phyloP scores from a whole-genome alignment of 1,140 invertebrate species.

The Brachystomella parvula region DNA sequence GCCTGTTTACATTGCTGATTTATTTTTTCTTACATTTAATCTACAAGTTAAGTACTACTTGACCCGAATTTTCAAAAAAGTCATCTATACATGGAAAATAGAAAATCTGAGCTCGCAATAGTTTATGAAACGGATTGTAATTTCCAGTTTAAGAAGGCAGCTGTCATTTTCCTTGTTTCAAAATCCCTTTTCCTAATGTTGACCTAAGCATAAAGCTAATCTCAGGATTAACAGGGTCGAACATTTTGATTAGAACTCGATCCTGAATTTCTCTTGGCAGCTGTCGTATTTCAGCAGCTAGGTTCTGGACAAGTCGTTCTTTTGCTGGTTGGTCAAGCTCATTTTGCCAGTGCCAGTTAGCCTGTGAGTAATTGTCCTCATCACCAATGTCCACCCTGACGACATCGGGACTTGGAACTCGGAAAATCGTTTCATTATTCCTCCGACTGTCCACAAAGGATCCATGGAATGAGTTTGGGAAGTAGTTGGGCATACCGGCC shows the following conservation, averaged over 20 bases:
- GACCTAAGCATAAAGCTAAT: conserved; percentile 5
- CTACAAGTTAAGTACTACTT: no score
- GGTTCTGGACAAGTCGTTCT: conserved; percentile 64
- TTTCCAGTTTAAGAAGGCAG: no score
- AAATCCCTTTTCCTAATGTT: background rate
- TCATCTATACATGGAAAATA: no score
- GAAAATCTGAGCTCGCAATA: no score
- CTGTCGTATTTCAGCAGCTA: conserved; percentile 63
- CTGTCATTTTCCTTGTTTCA: background rate
- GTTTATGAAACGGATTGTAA: no score
- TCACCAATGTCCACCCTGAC: conserved; percentile 59
- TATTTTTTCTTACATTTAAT: no score
- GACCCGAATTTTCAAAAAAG: no score
- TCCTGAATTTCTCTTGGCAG: conserved; percentile 43
- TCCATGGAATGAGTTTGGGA: conserved; percentile 86
- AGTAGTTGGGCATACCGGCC: conserved; percentile 83
- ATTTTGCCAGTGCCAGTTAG: conserved; percentile 67
- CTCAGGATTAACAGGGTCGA: conserved; percentile 11
- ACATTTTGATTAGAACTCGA: background rate
- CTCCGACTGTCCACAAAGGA: conserved; percentile 53
- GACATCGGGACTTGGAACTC: conserved; percentile 47
- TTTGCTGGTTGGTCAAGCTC: conserved; percentile 63
- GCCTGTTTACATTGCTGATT: no score
- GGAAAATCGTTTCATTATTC: conserved; percentile 38
- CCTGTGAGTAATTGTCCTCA: conserved; percentile 85